phyloP scores from a whole-genome alignment of 2,113 vertebrate species.

The Spea multiplicata region DNA sequence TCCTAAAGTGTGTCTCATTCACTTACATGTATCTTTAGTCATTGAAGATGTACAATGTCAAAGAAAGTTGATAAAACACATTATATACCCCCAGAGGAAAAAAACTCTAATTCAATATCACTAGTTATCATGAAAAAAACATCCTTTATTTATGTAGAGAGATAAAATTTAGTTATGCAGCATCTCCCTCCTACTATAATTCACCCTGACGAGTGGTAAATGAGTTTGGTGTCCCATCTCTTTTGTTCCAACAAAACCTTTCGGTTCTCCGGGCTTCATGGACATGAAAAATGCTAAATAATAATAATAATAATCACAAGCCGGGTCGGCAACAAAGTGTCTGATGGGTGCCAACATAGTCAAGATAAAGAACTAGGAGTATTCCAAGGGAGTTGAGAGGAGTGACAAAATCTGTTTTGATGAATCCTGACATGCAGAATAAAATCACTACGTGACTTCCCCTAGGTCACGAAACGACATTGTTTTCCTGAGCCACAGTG shows the following conservation, averaged over 20 bases:
- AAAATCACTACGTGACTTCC: conserved; percentile 73
- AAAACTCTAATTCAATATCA: conserved; percentile 61
- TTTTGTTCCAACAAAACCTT: conserved; percentile 50
- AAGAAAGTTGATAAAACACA: conserved; percentile 50
- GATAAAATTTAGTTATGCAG: conserved; percentile 51
- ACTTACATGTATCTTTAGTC: conserved; percentile 6
- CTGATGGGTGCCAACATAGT: conserved; percentile 64
- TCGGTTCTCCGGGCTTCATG: conserved; percentile 54
- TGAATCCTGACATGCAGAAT: conserved; percentile 79
- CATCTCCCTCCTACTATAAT: conserved; percentile 53
- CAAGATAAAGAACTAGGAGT: conserved; percentile 66
- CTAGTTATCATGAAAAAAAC: conserved; percentile 55
- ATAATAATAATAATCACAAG: conserved; percentile 70
- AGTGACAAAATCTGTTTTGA: conserved; percentile 75
- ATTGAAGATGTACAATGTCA: conserved; percentile 53
- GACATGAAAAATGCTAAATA: conserved; percentile 69
- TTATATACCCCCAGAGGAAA: conserved; percentile 31
- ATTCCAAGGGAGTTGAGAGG: conserved; percentile 64
- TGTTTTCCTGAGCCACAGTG: conserved; percentile 75
- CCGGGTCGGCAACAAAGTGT: conserved; percentile 57
- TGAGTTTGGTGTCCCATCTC: conserved; percentile 49
- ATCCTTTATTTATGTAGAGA: conserved; percentile 63
- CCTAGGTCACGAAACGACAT: conserved; percentile 79
- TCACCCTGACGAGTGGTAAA: conserved; percentile 45
- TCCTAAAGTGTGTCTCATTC: conserved; percentile 26